Base-by-base conservation (phyloP, 2,113 vertebrate genomes). In the Urocolius indicus region DNA sequence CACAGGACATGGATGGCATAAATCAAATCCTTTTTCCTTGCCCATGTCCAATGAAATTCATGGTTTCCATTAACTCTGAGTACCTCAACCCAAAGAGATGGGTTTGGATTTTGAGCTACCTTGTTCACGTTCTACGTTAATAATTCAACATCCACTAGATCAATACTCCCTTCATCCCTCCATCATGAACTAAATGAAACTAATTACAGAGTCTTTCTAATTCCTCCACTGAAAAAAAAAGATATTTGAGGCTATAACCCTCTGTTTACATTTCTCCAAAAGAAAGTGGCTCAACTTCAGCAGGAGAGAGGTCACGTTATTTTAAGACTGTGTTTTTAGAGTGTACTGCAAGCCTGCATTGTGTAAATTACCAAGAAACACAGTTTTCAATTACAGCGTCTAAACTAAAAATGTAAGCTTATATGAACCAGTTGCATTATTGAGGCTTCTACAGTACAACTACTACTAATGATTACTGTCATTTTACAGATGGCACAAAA, bases 1-100 rank as follows among this genome's bases (percentile, higher is more conserved):
- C n/a, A 62, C 7, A 65, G 22, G 17, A 59, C 12, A 58, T 8
- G 7, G 12, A 27, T 52, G 20, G 6, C 1, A 0, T 12, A 77
- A 69, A 2, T 76, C 54, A 26, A 81, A 54, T 30, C 16, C 17
- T 75, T 61, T 69, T 15, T 88, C 36, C 48, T n/a, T 71, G 23
- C 16, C 21, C 52, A 7, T 12, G 6, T 41, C 51, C 23, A 77
- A 32, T 9, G 2, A 84, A 84, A 91, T 36, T 2, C 13, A 67
- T 22, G 54, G 71, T 52, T 81, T 62, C 22, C 17, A 74, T n/a
- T 78, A 63, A 10, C 7, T 69, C 24, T 59, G 5, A 87, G n/a
- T 51, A 77, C 22, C 12, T 77, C 49, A 90, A 36, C 3, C 11
- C 32, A 6, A 54, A 76, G 58, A 62, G 3, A 61, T 16, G 10